Conservation (phyloP, 1,140 invertebrate species). For the Achroia grisella region DNA sequence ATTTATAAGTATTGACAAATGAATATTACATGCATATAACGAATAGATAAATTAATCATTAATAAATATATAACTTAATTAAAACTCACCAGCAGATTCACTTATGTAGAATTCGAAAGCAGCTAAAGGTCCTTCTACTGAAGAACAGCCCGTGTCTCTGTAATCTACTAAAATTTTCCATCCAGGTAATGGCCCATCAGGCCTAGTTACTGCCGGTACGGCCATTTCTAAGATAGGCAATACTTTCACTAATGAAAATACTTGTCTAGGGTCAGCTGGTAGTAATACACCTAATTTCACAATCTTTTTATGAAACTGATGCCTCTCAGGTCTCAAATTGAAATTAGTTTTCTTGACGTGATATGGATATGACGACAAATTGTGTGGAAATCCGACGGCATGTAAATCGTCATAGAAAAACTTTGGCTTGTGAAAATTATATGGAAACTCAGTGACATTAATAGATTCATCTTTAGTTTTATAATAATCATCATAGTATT, state of each 20-base stretch:
- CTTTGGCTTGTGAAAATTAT: constrained; percentile 23
- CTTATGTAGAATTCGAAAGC: constrained; percentile 86
- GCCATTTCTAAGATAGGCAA: constrained; percentile 84
- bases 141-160: constrained; percentile 86
- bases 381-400: constrained; percentile 58
- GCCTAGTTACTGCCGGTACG: constrained; percentile 76
- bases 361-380: constrained; percentile 43
- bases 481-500: constrained; percentile 37
- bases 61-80: background rate
- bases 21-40: too few relatives aligned
- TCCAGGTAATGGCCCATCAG: constrained; percentile 76
- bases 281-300: constrained; percentile 80
- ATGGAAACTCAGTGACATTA: constrained; percentile 24
- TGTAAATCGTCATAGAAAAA: constrained; percentile 72
- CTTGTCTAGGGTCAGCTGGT: constrained; percentile 76
- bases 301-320: constrained; percentile 52
- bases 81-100: constrained; percentile 77
- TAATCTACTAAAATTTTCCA: constrained; percentile 81
- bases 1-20: too few relatives aligned
- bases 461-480: constrained; percentile 33
- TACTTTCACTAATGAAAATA: constrained; percentile 81
- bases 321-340: constrained; percentile 43
- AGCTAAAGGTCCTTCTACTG: constrained; percentile 83
- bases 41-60: constrained; percentile 2
- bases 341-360: constrained; percentile 58